Evolutionary conservation across 2,113 vertebrate genomes (phyloP).

Genomic region (Rhinoptilus africanus): DNA sequence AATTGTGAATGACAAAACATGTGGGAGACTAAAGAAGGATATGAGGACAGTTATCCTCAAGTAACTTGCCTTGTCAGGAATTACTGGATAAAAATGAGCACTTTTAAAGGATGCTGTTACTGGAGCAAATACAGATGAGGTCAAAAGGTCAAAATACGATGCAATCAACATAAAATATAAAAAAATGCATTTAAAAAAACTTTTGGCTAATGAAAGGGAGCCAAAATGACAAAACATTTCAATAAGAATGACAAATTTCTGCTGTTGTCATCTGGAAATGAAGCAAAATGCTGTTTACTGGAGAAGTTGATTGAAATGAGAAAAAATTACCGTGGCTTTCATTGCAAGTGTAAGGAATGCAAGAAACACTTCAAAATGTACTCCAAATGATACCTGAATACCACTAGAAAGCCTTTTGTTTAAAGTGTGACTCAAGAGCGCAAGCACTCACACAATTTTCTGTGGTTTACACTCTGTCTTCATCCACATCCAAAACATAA

Average conservation of each 20-base stretch:
- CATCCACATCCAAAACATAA: constrained; percentile 10
- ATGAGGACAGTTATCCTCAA: background rate
- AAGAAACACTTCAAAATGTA: background rate
- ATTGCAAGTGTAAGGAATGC: background rate
- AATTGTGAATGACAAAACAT: background rate
- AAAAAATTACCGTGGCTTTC: background rate
- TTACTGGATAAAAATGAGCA: background rate
- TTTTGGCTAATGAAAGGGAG: background rate
- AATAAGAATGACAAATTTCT: background rate
- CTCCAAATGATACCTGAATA: background rate
- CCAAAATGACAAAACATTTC: background rate
- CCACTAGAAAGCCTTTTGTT: background rate
- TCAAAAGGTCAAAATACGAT: background rate
- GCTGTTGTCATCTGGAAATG: background rate
- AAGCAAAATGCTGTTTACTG: background rate
- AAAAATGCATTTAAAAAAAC: background rate
- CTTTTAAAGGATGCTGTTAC: background rate
- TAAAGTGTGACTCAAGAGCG: background rate
- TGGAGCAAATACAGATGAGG: background rate
- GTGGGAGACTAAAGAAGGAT: background rate
- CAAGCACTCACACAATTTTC: background rate
- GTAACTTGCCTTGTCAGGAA: background rate
- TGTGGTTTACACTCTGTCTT: background rate
- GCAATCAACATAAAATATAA: background rate
- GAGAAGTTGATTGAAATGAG: background rate